A percentile compares a stretch with the other conserved stretches of the same genome.
Evolutionary conservation across 37 sponge, comb jelly and placozoan species (phyloP).

Genomic region (Cladorhizidae sp.): DNA sequence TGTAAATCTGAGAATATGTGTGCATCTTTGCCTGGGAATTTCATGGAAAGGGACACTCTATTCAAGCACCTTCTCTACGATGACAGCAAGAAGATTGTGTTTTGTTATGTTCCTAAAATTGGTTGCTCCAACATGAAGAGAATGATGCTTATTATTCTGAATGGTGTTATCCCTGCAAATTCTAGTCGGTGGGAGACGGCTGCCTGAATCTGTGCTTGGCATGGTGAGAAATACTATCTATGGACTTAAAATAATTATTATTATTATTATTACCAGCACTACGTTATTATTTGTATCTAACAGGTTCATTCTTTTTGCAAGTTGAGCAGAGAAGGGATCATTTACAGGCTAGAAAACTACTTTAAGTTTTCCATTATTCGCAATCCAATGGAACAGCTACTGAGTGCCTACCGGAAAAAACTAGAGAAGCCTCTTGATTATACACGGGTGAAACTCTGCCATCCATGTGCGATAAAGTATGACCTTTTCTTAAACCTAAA

Average conservation of each 20-base stretch:
- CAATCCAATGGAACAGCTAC: slow-evolving; percentile 60
- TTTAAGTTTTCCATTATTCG: slow-evolving; percentile 62
- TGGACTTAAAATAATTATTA: too few species aligned
- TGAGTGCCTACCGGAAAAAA: slow-evolving; percentile 66
- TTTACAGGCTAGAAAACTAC: slow-evolving; percentile 52
- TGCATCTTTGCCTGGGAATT: background rate
- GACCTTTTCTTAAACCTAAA: slow-evolving; percentile 56
- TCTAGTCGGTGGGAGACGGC: slow-evolving; percentile 25
- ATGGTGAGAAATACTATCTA: slow-evolving; percentile 3
- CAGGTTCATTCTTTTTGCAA: slow-evolving; percentile 41
- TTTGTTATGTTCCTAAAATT: slow-evolving; percentile 66
- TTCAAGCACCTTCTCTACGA: slow-evolving; percentile 64
- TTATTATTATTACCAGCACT: too few species aligned
- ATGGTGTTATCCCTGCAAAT: slow-evolving; percentile 45
- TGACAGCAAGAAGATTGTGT: slow-evolving; percentile 48
- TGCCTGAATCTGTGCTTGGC: slow-evolving; percentile 27
- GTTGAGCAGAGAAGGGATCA: slow-evolving; percentile 25
- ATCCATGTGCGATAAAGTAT: slow-evolving; percentile 56
- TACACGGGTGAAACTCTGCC: slow-evolving; percentile 31
- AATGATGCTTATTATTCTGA: slow-evolving; percentile 43
- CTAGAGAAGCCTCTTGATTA: slow-evolving; percentile 16
- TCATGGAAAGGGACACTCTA: background rate
- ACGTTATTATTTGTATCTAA: background rate
- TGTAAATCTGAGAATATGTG: background rate
- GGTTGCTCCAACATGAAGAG: slow-evolving; percentile 70